Conservation (phyloP, 2,113 vertebrate species). For the human (Homo sapiens) region DNA sequence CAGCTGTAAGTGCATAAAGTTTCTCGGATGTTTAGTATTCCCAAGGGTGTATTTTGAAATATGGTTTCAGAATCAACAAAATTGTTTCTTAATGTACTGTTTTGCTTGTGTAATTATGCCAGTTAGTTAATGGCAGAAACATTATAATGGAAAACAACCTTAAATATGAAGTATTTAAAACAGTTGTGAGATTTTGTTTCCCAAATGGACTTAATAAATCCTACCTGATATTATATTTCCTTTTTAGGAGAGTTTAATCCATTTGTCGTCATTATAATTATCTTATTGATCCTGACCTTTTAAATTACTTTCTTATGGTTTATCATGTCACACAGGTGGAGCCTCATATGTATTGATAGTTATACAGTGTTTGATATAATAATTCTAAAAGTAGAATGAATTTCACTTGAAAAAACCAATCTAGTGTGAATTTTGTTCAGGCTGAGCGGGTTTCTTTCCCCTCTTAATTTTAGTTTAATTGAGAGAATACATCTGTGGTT, state of each 20-base stretch:
- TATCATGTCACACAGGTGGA: background rate
- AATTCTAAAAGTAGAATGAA: background rate
- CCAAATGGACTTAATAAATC: background rate
- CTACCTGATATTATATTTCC: background rate
- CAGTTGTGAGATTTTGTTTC: slow-evolving; percentile 16
- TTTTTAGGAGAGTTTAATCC: slow-evolving; percentile 7
- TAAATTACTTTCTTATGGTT: slow-evolving; percentile 5
- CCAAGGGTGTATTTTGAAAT: background rate
- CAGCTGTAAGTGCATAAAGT: background rate
- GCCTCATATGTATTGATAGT: background rate
- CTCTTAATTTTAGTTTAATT: slow-evolving; percentile 1
- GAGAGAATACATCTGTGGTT: background rate
- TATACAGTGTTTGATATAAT: background rate
- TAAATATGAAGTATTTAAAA: slow-evolving; percentile 22
- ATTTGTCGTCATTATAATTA: background rate
- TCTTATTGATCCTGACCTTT: slow-evolving; percentile 7
- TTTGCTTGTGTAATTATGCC: background rate
- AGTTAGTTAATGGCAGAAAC: background rate
- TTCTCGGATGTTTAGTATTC: background rate
- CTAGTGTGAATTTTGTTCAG: background rate
- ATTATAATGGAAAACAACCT: background rate
- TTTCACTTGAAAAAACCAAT: slow-evolving; percentile 23
- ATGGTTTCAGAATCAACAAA: background rate
- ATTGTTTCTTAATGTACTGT: background rate
- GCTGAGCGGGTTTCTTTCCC: background rate